Conservation (phyloP, 2,888 invertebrate genomes). For the Argyra leucocephala region DNA sequence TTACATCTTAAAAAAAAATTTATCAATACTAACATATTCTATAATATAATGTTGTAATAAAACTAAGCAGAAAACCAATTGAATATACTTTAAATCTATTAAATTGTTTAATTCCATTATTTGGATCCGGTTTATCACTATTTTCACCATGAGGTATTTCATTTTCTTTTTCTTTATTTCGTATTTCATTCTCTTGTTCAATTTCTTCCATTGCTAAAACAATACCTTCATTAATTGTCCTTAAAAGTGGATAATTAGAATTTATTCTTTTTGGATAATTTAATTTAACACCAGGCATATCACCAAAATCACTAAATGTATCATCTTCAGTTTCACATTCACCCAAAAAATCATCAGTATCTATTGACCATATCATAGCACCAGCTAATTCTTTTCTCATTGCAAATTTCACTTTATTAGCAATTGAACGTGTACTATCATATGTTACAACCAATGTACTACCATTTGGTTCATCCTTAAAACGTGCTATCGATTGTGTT, state of each 20-base stretch:
- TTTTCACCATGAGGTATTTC: constrained; percentile 35
- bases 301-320: constrained; percentile 46
- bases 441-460: constrained; percentile 59
- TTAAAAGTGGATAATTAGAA: constrained; percentile 60
- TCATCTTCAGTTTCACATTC: constrained; percentile 50
- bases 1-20: too few species aligned
- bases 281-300: constrained; percentile 24
- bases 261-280: constrained; percentile 33
- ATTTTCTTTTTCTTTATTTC: constrained; percentile 45
- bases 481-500: constrained; percentile 41
- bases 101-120: background rate
- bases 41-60: constrained; percentile 12
- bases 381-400: constrained; percentile 59
- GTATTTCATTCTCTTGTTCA: constrained; percentile 47
- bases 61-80: constrained; percentile 16
- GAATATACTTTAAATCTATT: constrained; percentile 18
- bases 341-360: constrained; percentile 77
- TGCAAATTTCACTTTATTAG: constrained; percentile 61
- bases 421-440: constrained; percentile 66
- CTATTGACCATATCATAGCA: constrained; percentile 81
- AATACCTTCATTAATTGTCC: constrained; percentile 60
- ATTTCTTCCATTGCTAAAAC: constrained; percentile 46
- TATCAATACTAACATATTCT: background rate
- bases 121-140: background rate
- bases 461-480: constrained; percentile 53